Conservation (phyloP, 2,113 vertebrate species). For the Mastomys natalensis region DNA sequence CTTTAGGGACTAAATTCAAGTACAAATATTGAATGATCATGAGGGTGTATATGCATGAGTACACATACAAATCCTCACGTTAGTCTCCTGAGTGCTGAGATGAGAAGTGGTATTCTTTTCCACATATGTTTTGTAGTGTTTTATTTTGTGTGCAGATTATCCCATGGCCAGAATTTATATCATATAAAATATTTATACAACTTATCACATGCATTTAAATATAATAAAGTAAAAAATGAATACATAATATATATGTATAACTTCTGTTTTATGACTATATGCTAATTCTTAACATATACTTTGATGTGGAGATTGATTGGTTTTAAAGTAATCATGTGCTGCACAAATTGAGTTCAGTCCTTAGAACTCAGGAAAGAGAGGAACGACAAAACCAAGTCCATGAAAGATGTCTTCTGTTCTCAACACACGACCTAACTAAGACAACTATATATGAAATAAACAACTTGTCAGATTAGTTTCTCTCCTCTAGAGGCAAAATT, state of each 20-base stretch:
- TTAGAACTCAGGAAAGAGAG: not conserved
- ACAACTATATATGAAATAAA: not conserved
- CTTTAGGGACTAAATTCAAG: not conserved
- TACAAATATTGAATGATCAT: not conserved
- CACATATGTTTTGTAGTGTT: not conserved
- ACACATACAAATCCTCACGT: not conserved
- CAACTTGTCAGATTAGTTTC: not conserved
- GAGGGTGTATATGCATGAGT: fast-evolving
- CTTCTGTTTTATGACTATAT: not conserved
- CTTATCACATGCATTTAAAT: not conserved
- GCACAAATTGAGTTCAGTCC: not conserved
- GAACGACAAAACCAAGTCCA: not conserved
- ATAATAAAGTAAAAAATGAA: not conserved
- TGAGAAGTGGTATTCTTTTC: not conserved
- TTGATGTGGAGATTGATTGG: not conserved
- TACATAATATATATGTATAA: not conserved
- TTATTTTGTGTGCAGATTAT: not conserved
- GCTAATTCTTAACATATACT: not conserved
- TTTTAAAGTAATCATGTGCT: not conserved
- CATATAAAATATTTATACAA: not conserved
- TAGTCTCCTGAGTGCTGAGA: not conserved
- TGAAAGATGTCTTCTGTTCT: not conserved
- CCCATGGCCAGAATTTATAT: not conserved
- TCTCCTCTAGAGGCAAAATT: not conserved
- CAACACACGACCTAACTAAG: not conserved